Base-by-base conservation (phyloP, 2,888 invertebrate genomes). In the Chymomyza procnemis region DNA sequence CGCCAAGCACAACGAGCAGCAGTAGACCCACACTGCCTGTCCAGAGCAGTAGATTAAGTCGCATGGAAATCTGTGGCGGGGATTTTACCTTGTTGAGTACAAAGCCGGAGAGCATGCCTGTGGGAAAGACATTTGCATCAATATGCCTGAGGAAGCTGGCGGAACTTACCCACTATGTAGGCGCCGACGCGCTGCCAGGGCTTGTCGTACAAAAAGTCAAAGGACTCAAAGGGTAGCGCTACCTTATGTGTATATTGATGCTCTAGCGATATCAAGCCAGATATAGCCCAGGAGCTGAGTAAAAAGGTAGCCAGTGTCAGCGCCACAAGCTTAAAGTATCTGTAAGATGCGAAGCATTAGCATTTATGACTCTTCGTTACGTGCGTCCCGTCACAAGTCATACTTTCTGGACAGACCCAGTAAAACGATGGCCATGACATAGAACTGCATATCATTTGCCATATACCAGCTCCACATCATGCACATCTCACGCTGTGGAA, bases 381-480 rank as follows among this genome's bases (percentile, higher is more conserved):
- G n/a, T n/a, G n/a, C n/a, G n/a, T n/a, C n/a, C n/a, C n/a, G n/a
- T n/a, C 9, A 4, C 8, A 3, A 91, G 1, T 71, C 93, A 92
- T 90, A 95, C 95, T 94, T 94, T 30, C 93, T 93, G 64, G 94
- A 94, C 56, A 95, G 91, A 26, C 95, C 90, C 46, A 95, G 90
- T 41, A 95, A 88, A 67, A 95, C 90, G 18, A 94, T 92, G 22
- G 95, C 94, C 76, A 95, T 92, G 5, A 94, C 92, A 88, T 95
- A 95, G 89, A 95, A 95, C 89, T 95, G 95, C 69, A 95, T 95
- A 85, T 95, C 95, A 81, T 95, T 95, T 8, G 95, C 94, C 92
- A 96, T 94, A 81, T 96, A 96, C 95, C 95, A 96, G 57, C 95
- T 94, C 95, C 95, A 96, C 67, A 95, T 92, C 95, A 96, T 95